Evolutionary conservation across 2,113 vertebrate genomes (phyloP).

Genomic region (Cyanistes caeruleus): DNA sequence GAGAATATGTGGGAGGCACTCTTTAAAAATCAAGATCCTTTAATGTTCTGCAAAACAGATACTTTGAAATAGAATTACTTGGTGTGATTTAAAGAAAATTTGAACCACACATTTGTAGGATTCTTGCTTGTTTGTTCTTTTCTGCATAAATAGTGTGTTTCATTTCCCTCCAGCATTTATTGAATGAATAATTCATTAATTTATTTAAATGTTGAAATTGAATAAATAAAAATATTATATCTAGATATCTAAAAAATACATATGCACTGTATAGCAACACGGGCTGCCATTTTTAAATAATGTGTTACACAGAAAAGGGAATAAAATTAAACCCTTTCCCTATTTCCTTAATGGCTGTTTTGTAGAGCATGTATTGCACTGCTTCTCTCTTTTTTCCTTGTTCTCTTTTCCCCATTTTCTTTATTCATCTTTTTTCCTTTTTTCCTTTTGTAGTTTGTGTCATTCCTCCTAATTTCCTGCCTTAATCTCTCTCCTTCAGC

Average conservation of each 20-base stretch:
- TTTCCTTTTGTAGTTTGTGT: background rate
- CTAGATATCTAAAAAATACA: background rate
- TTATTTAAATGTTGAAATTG: background rate
- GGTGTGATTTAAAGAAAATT: background rate
- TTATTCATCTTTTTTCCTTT: background rate
- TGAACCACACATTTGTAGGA: background rate
- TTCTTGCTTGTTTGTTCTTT: background rate
- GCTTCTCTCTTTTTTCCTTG: background rate
- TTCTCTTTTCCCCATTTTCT: background rate
- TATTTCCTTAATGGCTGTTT: background rate
- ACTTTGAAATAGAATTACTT: background rate
- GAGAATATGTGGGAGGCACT: background rate
- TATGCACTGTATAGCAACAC: background rate
- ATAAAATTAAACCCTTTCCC: background rate
- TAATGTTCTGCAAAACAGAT: background rate
- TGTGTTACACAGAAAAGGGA: background rate
- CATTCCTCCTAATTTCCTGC: background rate
- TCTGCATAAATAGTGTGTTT: background rate
- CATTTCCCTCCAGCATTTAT: background rate
- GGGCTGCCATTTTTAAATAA: background rate
- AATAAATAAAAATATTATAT: background rate
- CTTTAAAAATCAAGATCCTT: background rate
- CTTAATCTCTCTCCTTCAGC: background rate
- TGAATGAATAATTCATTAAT: background rate
- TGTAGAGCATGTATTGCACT: background rate